These are phyloP conservation scores for Cantharis rufa DNA, from an alignment of 2,888 invertebrate species.

Conservation along the genomic window DNA sequence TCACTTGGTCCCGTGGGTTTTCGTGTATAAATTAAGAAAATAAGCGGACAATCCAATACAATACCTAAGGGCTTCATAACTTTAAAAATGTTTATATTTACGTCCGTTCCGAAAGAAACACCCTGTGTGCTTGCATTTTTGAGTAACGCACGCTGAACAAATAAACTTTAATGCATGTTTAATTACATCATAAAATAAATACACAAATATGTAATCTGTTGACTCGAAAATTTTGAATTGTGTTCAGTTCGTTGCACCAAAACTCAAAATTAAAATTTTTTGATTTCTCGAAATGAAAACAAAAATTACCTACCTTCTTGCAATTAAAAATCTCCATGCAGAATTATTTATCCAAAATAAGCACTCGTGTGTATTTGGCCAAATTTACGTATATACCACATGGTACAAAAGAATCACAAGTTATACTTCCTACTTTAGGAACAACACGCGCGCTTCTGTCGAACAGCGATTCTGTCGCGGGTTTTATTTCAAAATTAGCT, in stretches of 20 bases:
- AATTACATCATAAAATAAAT: not conserved
- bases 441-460: constrained; percentile 39
- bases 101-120: not conserved
- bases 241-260: not conserved
- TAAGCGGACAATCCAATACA: not conserved
- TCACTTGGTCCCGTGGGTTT: not conserved
- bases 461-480: constrained; percentile 40
- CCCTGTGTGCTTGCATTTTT: not conserved
- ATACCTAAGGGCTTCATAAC: not conserved
- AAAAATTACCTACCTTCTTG: constrained; percentile 10
- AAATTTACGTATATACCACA: constrained; percentile 37
- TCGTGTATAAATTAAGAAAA: not conserved
- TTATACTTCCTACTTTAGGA: constrained; percentile 28
- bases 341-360: constrained; percentile 26
- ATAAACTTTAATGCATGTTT: not conserved
- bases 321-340: constrained; percentile 30
- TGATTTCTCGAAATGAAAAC: not conserved
- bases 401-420: constrained; percentile 29
- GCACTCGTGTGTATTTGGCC: constrained; percentile 13
- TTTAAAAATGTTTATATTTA: not conserved
- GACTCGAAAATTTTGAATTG: not conserved
- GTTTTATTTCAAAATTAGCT: constrained; percentile 45
- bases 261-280: not conserved
- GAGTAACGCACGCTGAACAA: not conserved
- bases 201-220: not conserved